Evolutionary conservation across 2,113 vertebrate species (phyloP).

Genomic region (Onychostoma macrolepis): DNA sequence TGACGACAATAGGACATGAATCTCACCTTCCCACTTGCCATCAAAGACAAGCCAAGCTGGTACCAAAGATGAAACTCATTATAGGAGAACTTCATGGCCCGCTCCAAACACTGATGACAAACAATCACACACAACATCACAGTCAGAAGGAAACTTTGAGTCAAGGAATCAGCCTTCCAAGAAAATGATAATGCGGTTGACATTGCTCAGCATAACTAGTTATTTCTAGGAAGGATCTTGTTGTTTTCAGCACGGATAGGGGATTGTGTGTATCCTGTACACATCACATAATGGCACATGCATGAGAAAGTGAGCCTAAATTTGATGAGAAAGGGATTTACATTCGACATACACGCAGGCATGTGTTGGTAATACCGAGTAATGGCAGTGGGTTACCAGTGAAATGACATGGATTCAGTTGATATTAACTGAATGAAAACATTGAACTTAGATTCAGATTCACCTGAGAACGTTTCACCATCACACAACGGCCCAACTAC

Average conservation of each 20-base stretch:
- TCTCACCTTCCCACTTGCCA: conserved; percentile 95
- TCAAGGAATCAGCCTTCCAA: background rate
- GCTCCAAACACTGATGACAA: conserved; percentile 87
- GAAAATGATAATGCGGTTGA: background rate
- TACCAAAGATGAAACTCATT: conserved; percentile 98
- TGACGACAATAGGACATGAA: conserved; percentile 6
- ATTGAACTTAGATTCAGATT: background rate
- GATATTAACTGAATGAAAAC: background rate
- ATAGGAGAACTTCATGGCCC: conserved; percentile 96
- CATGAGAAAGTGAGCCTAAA: background rate
- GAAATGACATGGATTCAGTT: conserved; percentile 12
- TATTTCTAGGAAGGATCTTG: conserved; percentile 15
- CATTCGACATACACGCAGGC: background rate
- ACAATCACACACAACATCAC: conserved; percentile 33
- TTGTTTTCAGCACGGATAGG: background rate
- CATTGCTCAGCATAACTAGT: background rate
- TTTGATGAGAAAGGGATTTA: background rate
- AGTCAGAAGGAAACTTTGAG: background rate
- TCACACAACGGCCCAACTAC: conserved; percentile 41
- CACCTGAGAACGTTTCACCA: conserved; percentile 9
- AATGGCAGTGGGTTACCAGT: background rate
- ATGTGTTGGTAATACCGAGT: background rate
- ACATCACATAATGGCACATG: conserved; percentile 12
- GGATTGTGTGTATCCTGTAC: conserved; percentile 20
- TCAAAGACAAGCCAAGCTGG: conserved; percentile 95